Evolutionary conservation across 2,113 vertebrate genomes (phyloP).

Genomic region (Nicator chloris): DNA sequence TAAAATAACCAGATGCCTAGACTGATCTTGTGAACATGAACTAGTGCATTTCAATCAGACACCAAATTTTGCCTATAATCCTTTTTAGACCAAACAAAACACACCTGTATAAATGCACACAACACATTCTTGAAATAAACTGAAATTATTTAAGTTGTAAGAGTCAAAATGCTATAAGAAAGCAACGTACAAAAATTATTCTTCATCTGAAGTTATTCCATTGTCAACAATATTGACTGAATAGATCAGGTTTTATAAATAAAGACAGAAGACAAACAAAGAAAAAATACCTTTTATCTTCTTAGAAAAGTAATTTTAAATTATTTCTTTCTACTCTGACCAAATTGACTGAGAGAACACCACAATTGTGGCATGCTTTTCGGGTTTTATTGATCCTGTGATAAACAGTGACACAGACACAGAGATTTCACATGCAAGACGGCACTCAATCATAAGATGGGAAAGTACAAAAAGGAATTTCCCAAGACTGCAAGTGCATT

Average conservation of each 20-base stretch:
- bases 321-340: background rate
- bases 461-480: slow-evolving; percentile 34
- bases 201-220: background rate
- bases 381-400: slow-evolving; percentile 16
- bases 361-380: background rate
- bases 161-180: background rate
- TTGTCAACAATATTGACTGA: background rate
- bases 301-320: background rate
- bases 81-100: background rate
- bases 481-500: background rate
- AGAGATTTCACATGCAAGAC: background rate
- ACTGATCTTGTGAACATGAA: background rate
- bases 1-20: background rate
- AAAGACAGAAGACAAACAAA: background rate
- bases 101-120: background rate
- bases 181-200: background rate
- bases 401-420: background rate
- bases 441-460: background rate
- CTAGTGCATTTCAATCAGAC: background rate
- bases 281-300: background rate
- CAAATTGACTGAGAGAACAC: background rate
- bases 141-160: background rate
- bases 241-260: background rate
- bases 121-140: background rate
- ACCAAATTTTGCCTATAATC: background rate